phyloP scores from a whole-genome alignment of 2,797 vertebrate species.

The Phoeniculus purpureus region DNA sequence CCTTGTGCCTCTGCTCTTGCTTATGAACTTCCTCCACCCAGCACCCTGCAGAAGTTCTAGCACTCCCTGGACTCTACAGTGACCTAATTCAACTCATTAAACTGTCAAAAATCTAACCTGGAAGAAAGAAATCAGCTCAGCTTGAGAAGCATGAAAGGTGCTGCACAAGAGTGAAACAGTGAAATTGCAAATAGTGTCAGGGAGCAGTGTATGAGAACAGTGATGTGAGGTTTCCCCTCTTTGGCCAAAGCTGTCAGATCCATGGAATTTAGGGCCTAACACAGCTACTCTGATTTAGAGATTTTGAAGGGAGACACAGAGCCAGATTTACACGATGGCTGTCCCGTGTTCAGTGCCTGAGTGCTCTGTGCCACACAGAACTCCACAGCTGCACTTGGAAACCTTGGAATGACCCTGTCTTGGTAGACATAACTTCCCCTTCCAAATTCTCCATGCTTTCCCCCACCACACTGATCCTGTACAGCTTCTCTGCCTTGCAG shows the following conservation, averaged over 20 bases:
- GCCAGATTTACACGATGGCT: not conserved
- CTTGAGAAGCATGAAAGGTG: not conserved
- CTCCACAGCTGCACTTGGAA: not conserved
- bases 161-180: not conserved
- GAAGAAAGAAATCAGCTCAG: not conserved
- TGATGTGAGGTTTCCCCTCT: not conserved
- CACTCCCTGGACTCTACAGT: not conserved
- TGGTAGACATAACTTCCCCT: not conserved
- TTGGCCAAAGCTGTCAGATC: not conserved
- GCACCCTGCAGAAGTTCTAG: not conserved
- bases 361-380: not conserved
- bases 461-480: not conserved
- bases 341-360: not conserved
- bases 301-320: not conserved
- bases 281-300: not conserved
- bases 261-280: not conserved
- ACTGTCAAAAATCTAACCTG: not conserved
- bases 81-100: not conserved
- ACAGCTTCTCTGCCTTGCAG: not conserved
- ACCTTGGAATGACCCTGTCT: not conserved
- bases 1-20: not conserved
- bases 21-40: not conserved
- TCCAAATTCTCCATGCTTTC: not conserved
- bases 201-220: fast-evolving
- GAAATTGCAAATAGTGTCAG: not conserved